Evolutionary conservation across 2,888 invertebrate species (phyloP).

Genomic region (Stramonita haemastoma): DNA sequence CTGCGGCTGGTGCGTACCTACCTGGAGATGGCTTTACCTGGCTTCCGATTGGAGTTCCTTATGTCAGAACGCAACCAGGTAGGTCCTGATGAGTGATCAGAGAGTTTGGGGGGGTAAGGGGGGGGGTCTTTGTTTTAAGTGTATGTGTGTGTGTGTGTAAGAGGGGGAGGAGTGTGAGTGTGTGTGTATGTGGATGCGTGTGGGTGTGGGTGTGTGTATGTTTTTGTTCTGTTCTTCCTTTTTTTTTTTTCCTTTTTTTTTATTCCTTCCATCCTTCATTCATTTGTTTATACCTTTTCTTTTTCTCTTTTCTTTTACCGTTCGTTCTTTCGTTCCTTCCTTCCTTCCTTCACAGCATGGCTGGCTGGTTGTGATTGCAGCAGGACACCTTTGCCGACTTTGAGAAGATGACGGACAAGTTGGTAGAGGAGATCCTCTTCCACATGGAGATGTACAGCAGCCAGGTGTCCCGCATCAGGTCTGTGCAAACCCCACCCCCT

Average conservation of each 20-base stretch:
- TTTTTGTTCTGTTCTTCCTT: too few species aligned
- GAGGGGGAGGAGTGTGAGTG: background rate
- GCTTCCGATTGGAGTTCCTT: slow-evolving; percentile 91
- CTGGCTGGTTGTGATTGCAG: slow-evolving; percentile 30
- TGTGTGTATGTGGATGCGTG: background rate
- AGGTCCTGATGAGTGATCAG: slow-evolving; percentile 14
- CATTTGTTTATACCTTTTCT: too few species aligned
- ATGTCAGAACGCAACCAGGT: slow-evolving; percentile 97
- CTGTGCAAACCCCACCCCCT: too few species aligned
- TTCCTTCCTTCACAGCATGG: too few species aligned
- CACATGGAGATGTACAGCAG: slow-evolving; percentile 85
- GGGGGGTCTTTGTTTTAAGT: background rate
- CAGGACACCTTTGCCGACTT: slow-evolving; percentile 97
- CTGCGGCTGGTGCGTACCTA: slow-evolving; percentile 94
- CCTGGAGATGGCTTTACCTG: slow-evolving; percentile 93
- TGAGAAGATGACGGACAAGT: slow-evolving; percentile 95
- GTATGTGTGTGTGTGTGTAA: background rate
- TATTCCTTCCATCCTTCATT: too few species aligned
- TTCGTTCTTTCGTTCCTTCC: too few species aligned
- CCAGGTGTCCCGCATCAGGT: slow-evolving; percentile 86
- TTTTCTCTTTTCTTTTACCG: too few species aligned
- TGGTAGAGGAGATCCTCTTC: slow-evolving; percentile 93
- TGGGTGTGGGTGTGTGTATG: too few species aligned
- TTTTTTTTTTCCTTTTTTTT: too few species aligned
- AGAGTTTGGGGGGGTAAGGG: background rate